These are phyloP conservation scores for Denticeps clupeoides DNA, from an alignment of 2,797 vertebrate species.

Conservation along the genomic window DNA sequence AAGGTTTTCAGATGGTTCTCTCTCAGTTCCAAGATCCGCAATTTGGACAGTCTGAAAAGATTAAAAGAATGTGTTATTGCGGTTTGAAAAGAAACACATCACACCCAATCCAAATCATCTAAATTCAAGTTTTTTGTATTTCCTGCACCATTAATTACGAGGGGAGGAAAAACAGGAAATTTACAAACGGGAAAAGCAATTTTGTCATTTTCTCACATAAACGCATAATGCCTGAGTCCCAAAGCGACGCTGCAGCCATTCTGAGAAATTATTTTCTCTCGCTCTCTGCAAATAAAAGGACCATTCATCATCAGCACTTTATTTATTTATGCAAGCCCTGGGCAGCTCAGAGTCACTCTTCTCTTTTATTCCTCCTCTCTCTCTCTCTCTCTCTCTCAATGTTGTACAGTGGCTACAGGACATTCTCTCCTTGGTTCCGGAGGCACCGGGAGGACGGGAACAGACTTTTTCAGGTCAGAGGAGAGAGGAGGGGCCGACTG, in stretches of 20 bases:
- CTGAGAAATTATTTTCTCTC: neutral
- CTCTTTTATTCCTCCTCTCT: neutral
- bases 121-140: no score
- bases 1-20: conserved; percentile 99
- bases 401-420: neutral
- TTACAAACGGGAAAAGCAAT: neutral
- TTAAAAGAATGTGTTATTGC: neutral
- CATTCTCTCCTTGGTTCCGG: no score
- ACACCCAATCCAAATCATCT: no score
- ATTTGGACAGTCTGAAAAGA: conserved; percentile 82
- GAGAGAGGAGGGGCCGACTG: no score
- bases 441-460: no score
- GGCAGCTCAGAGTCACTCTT: conserved; percentile 5
- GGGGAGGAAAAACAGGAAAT: neutral
- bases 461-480: no score
- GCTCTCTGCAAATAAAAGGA: conserved; percentile 2
- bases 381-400: neutral
- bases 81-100: neutral
- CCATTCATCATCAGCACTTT: conserved; percentile 5
- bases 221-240: conserved; percentile 1
- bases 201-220: neutral
- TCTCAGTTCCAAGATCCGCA: conserved; percentile 94
- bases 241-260: no score
- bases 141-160: no score
- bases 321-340: conserved; percentile 14